Percentiles rank a stretch among this genome's conserved stretches.
Evolutionary conservation across 2,113 vertebrate genomes (phyloP).

Genomic region (Agelaius phoeniceus): DNA sequence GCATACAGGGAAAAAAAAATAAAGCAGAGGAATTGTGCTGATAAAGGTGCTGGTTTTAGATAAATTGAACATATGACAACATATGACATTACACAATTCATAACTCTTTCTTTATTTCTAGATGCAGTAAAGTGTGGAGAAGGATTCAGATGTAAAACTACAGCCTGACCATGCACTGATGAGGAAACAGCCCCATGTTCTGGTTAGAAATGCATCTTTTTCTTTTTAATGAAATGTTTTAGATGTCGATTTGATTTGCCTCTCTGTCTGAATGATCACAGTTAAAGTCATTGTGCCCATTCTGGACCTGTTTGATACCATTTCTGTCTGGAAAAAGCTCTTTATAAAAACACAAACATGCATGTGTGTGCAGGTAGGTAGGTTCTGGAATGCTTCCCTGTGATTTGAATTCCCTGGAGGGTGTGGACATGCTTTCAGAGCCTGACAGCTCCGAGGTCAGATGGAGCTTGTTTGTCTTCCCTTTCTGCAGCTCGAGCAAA

Average conservation of each 20-base stretch:
- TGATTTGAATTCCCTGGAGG: not conserved
- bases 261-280: not conserved
- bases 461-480: not conserved
- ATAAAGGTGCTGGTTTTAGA: not conserved
- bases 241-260: not conserved
- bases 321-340: not conserved
- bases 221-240: not conserved
- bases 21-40: not conserved
- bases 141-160: not conserved
- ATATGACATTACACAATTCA: not conserved
- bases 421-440: not conserved
- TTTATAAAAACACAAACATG: not conserved
- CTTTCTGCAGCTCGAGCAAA: not conserved
- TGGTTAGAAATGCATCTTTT: constrained; percentile 44
- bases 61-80: not conserved
- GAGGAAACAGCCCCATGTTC: not conserved
- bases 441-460: not conserved
- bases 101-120: constrained; percentile 11
- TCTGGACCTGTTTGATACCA: not conserved
- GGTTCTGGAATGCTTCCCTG: not conserved
- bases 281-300: not conserved
- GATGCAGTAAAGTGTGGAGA: constrained; percentile 33
- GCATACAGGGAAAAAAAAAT: not conserved
- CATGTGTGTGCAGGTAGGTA: not conserved
- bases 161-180: not conserved